Base-by-base conservation (phyloP, 2,797 vertebrate species). In the Ara ararauna region DNA sequence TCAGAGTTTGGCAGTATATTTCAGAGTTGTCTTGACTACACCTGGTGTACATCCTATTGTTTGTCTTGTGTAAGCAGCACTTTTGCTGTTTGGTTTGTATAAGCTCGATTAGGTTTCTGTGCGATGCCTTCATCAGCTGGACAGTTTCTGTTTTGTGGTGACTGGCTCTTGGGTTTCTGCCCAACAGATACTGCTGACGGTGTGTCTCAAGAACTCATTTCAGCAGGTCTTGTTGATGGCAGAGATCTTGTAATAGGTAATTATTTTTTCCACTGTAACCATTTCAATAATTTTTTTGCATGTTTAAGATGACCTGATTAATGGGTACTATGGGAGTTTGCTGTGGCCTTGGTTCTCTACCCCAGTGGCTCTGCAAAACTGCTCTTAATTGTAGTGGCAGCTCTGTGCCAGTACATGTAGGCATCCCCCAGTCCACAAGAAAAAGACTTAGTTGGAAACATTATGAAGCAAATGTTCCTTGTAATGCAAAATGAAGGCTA, bases 151-250 rank as follows among this genome's bases (percentile, higher is more conserved):
- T 45, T 62, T 21, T n/a, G 36, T 70, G 42, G 3, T 94, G 73
- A 97, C 61, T 27, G 24, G 22, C 34, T 89, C 27, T 91, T 96
- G 65, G 96, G 17, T 97, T 85, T 87, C 40, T 79, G 92, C 64
- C 78, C 90, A 88, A 84, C 98, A 99, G 99, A 99, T 98, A 99
- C 99, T 34, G 99, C 99, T 81, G 99, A 99, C 34, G 99, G 99
- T 5, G 99, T 99, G 87, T 99, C 99, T 78, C 99, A 99, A 97
- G 99, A 99, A 92, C 98, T 99, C 94, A 99, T 99, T 97, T 99
- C 99, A 71, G 99, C 99, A 27, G 99, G 99, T 54, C 98, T 99
- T 93, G 99, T 99, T 47, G 99, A 99, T 60, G 99, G 99, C 96
- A 99, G 98, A 97, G 99, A 99, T 96, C 97, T 99, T 97, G 99